Evolutionary conservation across 1,140 invertebrate genomes (phyloP).

Genomic region (Araneus ventricosus): DNA sequence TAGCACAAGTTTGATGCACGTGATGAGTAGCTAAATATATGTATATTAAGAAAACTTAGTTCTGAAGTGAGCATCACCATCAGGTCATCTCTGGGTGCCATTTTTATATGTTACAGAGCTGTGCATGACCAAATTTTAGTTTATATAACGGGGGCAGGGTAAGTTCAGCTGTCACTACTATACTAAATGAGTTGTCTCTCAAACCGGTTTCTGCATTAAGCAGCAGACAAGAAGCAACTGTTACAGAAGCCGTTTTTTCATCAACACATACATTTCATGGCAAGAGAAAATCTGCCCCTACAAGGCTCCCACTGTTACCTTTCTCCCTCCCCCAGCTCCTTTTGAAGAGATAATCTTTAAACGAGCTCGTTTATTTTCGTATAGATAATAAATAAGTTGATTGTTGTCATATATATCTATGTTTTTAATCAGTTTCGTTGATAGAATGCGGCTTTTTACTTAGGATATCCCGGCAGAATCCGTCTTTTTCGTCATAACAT

Average conservation of each 20-base stretch:
- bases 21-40: too few relatives aligned
- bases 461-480: neutral
- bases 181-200: neutral
- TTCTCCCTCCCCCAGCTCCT: neutral
- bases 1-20: too few relatives aligned
- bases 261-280: neutral
- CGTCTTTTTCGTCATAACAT: too few relatives aligned
- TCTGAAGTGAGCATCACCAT: too few relatives aligned
- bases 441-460: neutral
- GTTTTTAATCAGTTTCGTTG: neutral
- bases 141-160: neutral
- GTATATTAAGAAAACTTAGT: too few relatives aligned
- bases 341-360: conserved; percentile 7
- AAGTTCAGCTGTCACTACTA: neutral
- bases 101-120: too few relatives aligned
- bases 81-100: too few relatives aligned
- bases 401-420: conserved; percentile 12
- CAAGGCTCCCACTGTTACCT: neutral
- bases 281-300: neutral
- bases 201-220: conserved; percentile 20
- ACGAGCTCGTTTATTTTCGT: conserved; percentile 35
- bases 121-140: neutral
- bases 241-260: conserved; percentile 44
- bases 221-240: neutral
- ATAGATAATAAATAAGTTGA: conserved; percentile 6